Evolutionary conservation across 30 jellyfish, hydroid and myxozoan species (phyloP).

Genomic region (Catostylus mosaicus): DNA sequence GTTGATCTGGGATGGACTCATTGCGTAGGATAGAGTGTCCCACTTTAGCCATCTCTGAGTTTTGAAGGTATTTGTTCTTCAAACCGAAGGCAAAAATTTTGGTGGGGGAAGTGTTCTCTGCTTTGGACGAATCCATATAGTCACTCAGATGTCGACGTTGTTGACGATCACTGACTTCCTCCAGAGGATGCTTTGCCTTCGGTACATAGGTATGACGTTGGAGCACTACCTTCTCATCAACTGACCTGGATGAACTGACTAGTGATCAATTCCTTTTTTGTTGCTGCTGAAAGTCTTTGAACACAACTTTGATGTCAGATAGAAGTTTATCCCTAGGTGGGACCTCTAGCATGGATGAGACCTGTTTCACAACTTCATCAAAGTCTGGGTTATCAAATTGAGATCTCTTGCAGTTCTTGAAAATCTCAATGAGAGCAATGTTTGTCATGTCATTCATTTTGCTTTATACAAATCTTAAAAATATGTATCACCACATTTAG

Average conservation of each 20-base stretch:
- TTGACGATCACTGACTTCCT: constrained; percentile 15
- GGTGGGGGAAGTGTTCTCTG: not conserved
- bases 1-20: not conserved
- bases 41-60: not conserved
- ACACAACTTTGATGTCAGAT: constrained; percentile 2
- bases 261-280: not conserved
- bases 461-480: not conserved
- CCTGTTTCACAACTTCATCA: not conserved
- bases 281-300: not conserved
- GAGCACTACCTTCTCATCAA: not conserved
- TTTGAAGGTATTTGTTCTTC: not conserved
- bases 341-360: not conserved
- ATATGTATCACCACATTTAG: not conserved
- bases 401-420: not conserved
- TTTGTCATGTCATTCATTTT: not conserved
- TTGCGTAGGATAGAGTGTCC: not conserved
- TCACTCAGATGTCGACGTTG: constrained; percentile 7
- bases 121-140: not conserved
- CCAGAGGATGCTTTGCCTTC: constrained; percentile 6
- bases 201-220: not conserved
- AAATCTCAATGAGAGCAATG: not conserved
- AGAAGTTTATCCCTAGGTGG: not conserved
- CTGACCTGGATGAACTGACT: not conserved
- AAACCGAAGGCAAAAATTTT: not conserved
- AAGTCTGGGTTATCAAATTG: constrained; percentile 10